Evolutionary conservation across 2,113 vertebrate species (phyloP).

Genomic region (Pongo abelii): DNA sequence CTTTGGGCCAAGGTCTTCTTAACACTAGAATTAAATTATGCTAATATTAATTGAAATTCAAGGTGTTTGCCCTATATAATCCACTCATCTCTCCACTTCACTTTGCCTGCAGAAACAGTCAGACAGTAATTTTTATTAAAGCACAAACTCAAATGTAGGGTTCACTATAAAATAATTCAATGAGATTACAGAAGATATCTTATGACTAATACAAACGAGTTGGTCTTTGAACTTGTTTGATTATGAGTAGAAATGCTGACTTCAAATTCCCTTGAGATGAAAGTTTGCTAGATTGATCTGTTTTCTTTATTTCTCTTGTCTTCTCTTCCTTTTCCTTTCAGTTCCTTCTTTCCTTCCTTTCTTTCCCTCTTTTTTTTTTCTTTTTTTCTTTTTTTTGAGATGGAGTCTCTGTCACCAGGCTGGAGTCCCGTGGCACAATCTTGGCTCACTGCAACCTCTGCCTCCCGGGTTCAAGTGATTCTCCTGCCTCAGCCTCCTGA

Average conservation of each 20-base stretch:
- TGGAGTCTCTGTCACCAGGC: too few species aligned
- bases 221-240: background rate
- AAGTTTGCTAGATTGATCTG: background rate
- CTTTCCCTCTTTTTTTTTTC: background rate
- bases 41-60: constrained; percentile 38
- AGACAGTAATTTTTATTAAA: constrained; percentile 12
- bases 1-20: constrained; percentile 10
- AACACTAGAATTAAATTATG: constrained; percentile 48
- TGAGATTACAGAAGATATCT: background rate
- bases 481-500: too few species aligned
- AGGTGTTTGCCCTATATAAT: background rate
- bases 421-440: too few species aligned
- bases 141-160: background rate
- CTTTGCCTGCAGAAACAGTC: constrained; percentile 3
- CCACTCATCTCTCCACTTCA: background rate
- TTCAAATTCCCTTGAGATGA: background rate
- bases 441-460: too few species aligned
- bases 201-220: background rate
- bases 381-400: background rate
- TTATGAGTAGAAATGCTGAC: background rate
- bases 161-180: background rate
- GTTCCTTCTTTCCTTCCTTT: background rate
- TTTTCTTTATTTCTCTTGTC: too few species aligned
- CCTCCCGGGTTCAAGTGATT: too few species aligned
- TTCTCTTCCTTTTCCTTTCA: background rate